Percentiles rank a stretch among this genome's conserved stretches.
These are phyloP conservation scores for Magallana angulata DNA, from an alignment of 1,140 invertebrate species.

Conservation along the genomic window DNA sequence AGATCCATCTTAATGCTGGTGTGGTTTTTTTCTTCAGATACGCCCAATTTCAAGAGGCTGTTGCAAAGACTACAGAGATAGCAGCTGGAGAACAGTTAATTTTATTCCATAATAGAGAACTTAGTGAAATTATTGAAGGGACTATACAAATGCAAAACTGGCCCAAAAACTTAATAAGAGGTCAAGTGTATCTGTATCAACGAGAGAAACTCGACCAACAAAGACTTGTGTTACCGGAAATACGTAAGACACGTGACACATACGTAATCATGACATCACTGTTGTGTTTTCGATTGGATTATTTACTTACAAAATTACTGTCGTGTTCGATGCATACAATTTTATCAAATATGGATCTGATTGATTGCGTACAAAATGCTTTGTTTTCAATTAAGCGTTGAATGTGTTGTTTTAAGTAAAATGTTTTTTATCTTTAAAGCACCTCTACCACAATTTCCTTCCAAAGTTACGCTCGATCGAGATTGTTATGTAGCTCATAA, in stretches of 20 bases:
- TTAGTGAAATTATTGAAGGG: conserved; percentile 48
- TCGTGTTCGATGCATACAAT: no score
- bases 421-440: conserved; percentile 30
- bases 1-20: no score
- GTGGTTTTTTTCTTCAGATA: conserved; percentile 68
- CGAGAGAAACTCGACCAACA: conserved; percentile 48
- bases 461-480: conserved; percentile 34
- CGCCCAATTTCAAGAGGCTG: conserved; percentile 87
- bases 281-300: no score
- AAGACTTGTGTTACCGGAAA: conserved; percentile 53
- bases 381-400: no score
- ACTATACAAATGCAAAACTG: conserved; percentile 44
- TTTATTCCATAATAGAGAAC: conserved; percentile 55
- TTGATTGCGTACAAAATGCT: no score
- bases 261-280: neutral
- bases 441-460: conserved; percentile 43
- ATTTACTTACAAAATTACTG: neutral
- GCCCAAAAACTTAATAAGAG: conserved; percentile 46
- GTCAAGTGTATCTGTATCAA: conserved; percentile 55
- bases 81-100: conserved; percentile 86
- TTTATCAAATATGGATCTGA: no score
- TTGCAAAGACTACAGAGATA: conserved; percentile 92
- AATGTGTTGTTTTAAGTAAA: neutral
- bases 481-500: conserved; percentile 54
- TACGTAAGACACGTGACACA: conserved; percentile 41